Conservation (phyloP, 2,797 vertebrate species). For the Gastrophryne carolinensis region DNA sequence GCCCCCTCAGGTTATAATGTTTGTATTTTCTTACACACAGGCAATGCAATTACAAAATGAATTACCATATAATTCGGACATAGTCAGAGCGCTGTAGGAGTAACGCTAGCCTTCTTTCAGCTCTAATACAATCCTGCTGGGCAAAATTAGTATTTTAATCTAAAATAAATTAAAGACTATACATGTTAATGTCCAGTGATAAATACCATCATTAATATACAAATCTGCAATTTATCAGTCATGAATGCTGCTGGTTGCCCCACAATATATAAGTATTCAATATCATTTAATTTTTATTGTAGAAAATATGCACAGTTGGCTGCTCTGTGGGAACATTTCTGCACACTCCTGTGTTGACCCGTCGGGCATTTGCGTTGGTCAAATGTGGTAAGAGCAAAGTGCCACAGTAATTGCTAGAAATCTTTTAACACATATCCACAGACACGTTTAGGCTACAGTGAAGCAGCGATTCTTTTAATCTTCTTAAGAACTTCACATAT, state of each 20-base stretch:
- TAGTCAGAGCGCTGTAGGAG: constrained; percentile 65
- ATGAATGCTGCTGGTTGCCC: constrained; percentile 48
- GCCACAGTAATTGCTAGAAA: too few species aligned
- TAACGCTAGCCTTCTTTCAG: constrained; percentile 54
- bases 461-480: too few species aligned
- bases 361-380: constrained; percentile 36
- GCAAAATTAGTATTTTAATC: constrained; percentile 74
- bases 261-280: constrained; percentile 30
- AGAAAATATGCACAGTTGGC: constrained; percentile 48
- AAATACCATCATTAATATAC: constrained; percentile 58
- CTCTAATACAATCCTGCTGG: constrained; percentile 59
- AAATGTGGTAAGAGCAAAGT: constrained; percentile 49
- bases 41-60: constrained; percentile 63
- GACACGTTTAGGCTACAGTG: too few species aligned
- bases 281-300: too few species aligned
- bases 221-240: constrained; percentile 57
- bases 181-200: constrained; percentile 66
- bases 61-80: constrained; percentile 63
- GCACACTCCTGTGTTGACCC: constrained; percentile 48
- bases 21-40: constrained; percentile 62
- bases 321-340: constrained; percentile 47
- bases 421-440: too few species aligned
- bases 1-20: constrained; percentile 64
- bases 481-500: too few species aligned
- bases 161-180: constrained; percentile 70